Conservation (phyloP, 2,888 invertebrate genomes). For the Diaperis boleti region DNA sequence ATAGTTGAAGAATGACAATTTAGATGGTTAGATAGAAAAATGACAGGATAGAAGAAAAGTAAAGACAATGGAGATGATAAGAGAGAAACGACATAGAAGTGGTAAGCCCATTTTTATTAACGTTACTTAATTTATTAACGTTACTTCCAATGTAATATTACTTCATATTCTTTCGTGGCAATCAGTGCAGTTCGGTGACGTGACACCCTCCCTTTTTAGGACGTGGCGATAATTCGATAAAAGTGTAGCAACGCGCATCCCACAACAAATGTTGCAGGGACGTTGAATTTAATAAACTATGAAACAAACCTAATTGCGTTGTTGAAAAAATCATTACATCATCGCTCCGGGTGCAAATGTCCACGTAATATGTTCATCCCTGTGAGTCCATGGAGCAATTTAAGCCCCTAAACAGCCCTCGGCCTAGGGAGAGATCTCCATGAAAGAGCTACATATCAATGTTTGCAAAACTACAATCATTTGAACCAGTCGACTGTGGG, state of each 20-base stretch:
- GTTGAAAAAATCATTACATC: constrained; percentile 67
- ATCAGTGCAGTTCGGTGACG: constrained; percentile 27
- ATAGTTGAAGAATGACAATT: too few relatives aligned
- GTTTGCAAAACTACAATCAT: constrained; percentile 64
- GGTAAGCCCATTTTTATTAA: too few relatives aligned
- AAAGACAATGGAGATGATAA: too few relatives aligned
- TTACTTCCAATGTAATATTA: too few relatives aligned
- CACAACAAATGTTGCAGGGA: constrained; percentile 60
- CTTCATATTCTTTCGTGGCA: too few relatives aligned
- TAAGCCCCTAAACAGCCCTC: constrained; percentile 38
- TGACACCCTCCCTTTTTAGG: constrained; percentile 24
- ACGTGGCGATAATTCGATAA: constrained; percentile 30
- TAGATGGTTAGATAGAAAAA: too few relatives aligned
- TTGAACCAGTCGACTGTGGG: constrained; percentile 62
- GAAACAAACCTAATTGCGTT: constrained; percentile 66
- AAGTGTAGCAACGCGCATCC: constrained; percentile 45
- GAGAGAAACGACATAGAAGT: too few relatives aligned
- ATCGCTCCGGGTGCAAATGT: constrained; percentile 64
- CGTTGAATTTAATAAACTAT: constrained; percentile 64
- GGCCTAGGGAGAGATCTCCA: constrained; percentile 45
- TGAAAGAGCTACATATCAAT: constrained; percentile 61
- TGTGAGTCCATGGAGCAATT: constrained; percentile 38
- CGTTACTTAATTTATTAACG: too few relatives aligned
- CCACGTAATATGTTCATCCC: constrained; percentile 48
- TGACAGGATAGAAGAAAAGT: too few relatives aligned